These are phyloP conservation scores for Sweltsa coloradensis DNA, from an alignment of 1,140 invertebrate genomes.

Conservation along the genomic window DNA sequence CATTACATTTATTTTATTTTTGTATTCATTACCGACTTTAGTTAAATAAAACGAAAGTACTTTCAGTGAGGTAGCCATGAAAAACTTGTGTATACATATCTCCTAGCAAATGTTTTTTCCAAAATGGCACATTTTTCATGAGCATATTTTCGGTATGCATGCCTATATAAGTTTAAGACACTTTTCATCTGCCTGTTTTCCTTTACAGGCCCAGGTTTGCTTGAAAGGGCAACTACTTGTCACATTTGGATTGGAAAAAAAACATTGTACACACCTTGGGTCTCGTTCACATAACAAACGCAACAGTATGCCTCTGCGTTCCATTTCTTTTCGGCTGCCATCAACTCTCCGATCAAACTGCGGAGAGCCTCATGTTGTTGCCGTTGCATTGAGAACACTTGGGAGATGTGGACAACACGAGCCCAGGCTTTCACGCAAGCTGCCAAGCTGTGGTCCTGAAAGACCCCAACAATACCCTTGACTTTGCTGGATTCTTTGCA, in stretches of 20 bases:
- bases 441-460: constrained; percentile 39
- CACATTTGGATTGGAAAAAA: constrained; percentile 74
- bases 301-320: constrained; percentile 74
- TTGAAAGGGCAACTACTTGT: constrained; percentile 65
- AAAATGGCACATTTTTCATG: too few species aligned
- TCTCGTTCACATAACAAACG: constrained; percentile 61
- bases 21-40: too few species aligned
- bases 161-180: too few species aligned
- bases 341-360: constrained; percentile 56
- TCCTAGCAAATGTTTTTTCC: too few species aligned
- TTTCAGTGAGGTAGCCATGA: too few species aligned
- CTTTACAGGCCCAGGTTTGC: constrained; percentile 58
- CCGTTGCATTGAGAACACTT: constrained; percentile 50
- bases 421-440: constrained; percentile 49
- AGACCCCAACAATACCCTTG: constrained; percentile 50
- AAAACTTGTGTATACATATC: too few species aligned
- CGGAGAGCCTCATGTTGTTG: constrained; percentile 53
- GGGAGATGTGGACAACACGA: constrained; percentile 50
- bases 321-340: constrained; percentile 64
- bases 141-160: too few species aligned
- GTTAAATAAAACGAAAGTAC: too few species aligned
- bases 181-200: too few species aligned
- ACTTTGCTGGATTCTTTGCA: constrained; percentile 48
- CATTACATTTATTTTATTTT: too few species aligned
- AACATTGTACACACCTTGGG: constrained; percentile 71